Evolutionary conservation across 2,113 vertebrate species (phyloP), one percentile per base, ranked within the genome.

Genomic region (Saimiri boliviensis): DNA sequence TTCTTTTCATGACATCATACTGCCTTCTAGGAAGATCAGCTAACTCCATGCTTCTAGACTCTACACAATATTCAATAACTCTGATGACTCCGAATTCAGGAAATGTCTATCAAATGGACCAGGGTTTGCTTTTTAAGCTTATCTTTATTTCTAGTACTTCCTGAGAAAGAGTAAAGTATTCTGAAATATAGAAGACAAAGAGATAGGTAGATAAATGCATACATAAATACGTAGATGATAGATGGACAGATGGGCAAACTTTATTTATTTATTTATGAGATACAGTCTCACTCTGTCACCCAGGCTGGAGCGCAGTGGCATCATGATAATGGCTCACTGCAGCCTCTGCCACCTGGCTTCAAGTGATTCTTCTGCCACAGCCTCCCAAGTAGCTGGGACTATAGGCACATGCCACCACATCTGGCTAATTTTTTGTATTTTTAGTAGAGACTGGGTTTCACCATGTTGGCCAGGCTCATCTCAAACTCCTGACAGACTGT

Each of bases 101-200:
- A 70, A 91, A 84, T 8, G 6, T 2, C 32, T 52, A 25, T 76
- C 21, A 45, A 19, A 40, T 79, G 47, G 25, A 91, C 66, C 54
- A 70, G 52, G 37, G 58, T n/a, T 58, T 89, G 2, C 76, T 76
- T 32, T 87, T 40, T 87, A 94, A 71, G 35, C 27, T 80, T n/a
- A 84, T 71, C 74, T 93, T 88, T 89, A 7, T 88, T 96, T 81
- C 85, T 86, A 68, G 8, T 56, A 63, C 32, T 87, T 96, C 66
- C 80, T 93, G 42, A 94, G 63, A 92, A 47, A 91, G 23, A 45
- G 13, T 42, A 79, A 0, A 40, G 40, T 37, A 68, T 85, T 90
- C 56, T 74, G 23, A 93, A 94, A 84, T 85, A 63, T 13, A 73
- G 11, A 58, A 17, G 19, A 25, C 37, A 14, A n/a, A 89, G 85